phyloP scores from a whole-genome alignment of 1,140 invertebrate genomes.

The Maconellicoccus hirsutus region DNA sequence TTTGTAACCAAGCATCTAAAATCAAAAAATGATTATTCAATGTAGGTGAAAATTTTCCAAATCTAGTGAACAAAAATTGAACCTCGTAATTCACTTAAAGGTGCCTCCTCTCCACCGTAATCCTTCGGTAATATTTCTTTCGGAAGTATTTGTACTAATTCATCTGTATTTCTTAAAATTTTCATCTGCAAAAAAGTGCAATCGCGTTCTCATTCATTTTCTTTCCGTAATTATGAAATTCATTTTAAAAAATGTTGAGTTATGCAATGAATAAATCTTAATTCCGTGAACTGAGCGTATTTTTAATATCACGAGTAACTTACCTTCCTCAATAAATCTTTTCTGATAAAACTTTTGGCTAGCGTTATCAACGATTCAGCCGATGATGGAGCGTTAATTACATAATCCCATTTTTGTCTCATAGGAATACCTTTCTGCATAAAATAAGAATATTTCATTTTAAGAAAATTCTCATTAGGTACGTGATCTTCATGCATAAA shows the following conservation, averaged over 20 bases:
- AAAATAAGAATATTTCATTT: background rate
- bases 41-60: background rate
- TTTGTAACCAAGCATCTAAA: slow-evolving; percentile 36
- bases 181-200: background rate
- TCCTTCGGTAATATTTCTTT: slow-evolving; percentile 13
- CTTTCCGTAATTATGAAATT: too few species aligned
- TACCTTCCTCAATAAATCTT: background rate
- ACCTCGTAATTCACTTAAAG: slow-evolving; percentile 7
- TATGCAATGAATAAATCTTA: too few species aligned
- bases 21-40: background rate
- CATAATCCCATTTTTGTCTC: slow-evolving; percentile 5
- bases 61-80: too few species aligned
- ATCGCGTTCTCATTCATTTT: too few species aligned
- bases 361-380: slow-evolving; percentile 6
- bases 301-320: too few species aligned
- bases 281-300: too few species aligned
- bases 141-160: background rate
- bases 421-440: slow-evolving; percentile 14
- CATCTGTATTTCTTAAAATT: background rate
- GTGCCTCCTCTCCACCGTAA: background rate
- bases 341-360: slow-evolving; percentile 19
- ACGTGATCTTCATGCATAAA: too few species aligned
- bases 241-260: too few species aligned
- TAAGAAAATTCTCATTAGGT: too few species aligned
- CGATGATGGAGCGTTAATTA: slow-evolving; percentile 21